These are phyloP conservation scores for Drosophila lacteicornis DNA, from an alignment of 1,140 invertebrate genomes.

Conservation along the genomic window DNA sequence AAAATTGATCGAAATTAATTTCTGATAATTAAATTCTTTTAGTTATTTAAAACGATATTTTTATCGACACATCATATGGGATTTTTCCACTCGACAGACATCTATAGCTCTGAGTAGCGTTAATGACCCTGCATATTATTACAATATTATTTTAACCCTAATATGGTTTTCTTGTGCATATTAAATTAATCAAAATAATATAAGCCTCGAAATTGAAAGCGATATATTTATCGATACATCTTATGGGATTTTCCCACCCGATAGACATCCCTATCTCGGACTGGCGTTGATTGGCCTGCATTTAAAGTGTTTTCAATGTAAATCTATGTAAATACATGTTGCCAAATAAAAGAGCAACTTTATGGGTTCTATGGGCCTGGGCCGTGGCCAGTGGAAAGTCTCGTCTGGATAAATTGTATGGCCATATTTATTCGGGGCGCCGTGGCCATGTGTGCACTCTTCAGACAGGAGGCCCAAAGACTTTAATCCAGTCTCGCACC, in stretches of 20 bases:
- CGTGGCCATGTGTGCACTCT: slow-evolving; percentile 38
- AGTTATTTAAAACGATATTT: background rate
- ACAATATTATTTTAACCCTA: too few species aligned
- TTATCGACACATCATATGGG: background rate
- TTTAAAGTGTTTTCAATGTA: slow-evolving; percentile 67
- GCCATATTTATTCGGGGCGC: slow-evolving; percentile 42
- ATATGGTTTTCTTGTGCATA: background rate
- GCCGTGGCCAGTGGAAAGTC: slow-evolving; percentile 31
- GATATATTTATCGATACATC: background rate
- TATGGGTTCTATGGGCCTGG: background rate
- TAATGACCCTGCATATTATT: background rate
- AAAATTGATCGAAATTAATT: background rate
- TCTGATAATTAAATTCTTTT: too few species aligned
- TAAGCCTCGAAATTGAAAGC: background rate
- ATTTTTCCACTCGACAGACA: background rate
- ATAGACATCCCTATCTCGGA: slow-evolving; percentile 4
- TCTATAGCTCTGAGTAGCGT: background rate
- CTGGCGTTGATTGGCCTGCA: slow-evolving; percentile 58
- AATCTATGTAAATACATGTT: slow-evolving; percentile 62
- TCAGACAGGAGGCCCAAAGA: slow-evolving; percentile 42
- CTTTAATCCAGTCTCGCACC: slow-evolving; percentile 48
- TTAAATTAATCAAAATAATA: background rate
- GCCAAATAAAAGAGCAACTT: slow-evolving; percentile 44
- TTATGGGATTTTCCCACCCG: background rate
- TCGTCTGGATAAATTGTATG: slow-evolving; percentile 23